These are phyloP conservation scores for Epinephelus coioides DNA, from an alignment of 2,797 vertebrate genomes.

Conservation along the genomic window DNA sequence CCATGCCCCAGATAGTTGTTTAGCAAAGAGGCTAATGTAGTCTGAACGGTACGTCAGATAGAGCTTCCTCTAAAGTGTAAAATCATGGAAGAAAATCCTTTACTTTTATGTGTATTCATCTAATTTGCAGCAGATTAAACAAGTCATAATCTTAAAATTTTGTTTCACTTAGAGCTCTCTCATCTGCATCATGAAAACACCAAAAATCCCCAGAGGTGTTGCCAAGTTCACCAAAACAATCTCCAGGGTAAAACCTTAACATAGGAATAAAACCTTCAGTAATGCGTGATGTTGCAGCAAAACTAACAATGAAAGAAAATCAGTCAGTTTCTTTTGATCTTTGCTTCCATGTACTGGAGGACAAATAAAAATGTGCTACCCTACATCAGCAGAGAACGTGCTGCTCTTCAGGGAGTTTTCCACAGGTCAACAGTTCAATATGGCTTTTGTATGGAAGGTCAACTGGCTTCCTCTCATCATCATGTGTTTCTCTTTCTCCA, in stretches of 20 bases:
- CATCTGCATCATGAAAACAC: neutral
- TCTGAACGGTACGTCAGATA: no score
- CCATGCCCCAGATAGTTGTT: no score
- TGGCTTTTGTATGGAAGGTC: constrained; percentile 69
- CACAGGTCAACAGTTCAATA: constrained; percentile 40
- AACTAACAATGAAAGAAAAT: neutral
- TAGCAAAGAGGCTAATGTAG: no score
- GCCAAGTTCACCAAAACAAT: neutral
- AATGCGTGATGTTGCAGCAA: no score
- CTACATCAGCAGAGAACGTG: neutral
- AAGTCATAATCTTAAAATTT: no score
- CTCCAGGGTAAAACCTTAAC: neutral
- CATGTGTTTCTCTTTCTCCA: constrained; percentile 74
- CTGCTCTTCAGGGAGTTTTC: constrained; percentile 18
- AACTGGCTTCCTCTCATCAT: constrained; percentile 59
- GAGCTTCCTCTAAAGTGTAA: no score
- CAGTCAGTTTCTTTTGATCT: neutral
- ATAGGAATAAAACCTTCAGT: neutral
- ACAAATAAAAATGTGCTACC: neutral
- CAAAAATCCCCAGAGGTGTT: neutral
- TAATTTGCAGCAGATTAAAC: no score
- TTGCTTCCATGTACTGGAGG: neutral
- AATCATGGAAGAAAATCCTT: no score
- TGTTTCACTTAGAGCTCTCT: no score
- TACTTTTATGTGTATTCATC: no score